A percentile compares a stretch with the other conserved stretches of the same genome.
phyloP scores from a whole-genome alignment of 1,140 invertebrate species.

The Hermetia illucens region DNA sequence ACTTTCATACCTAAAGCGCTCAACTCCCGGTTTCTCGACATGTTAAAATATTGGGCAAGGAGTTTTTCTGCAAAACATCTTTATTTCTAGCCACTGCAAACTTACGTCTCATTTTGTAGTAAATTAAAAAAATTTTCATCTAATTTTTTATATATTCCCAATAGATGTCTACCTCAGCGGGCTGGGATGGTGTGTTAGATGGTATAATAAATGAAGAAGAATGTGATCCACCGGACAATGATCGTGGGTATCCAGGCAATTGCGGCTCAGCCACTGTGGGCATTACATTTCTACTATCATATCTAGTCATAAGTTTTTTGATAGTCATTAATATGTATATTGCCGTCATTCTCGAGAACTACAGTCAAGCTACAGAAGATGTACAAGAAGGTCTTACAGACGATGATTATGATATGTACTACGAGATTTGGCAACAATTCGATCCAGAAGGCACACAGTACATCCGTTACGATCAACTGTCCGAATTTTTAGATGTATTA shows the following conservation, averaged over 20 bases:
- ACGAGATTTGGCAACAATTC: slow-evolving; percentile 98
- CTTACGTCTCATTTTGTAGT: not conserved
- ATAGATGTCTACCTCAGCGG: slow-evolving; percentile 95
- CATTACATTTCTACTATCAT: slow-evolving; percentile 87
- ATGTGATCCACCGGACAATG: slow-evolving; percentile 73
- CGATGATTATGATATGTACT: slow-evolving; percentile 99
- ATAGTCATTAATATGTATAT: slow-evolving; percentile 99
- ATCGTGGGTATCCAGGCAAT: slow-evolving; percentile 74
- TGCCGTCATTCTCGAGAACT: slow-evolving; percentile 97
- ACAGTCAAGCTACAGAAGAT: slow-evolving; percentile 94
- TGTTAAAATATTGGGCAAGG: too few relatives aligned
- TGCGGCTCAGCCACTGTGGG: slow-evolving; percentile 87
- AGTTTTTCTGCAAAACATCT: too few relatives aligned
- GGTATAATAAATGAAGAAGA: slow-evolving; percentile 93
- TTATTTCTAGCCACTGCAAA: too few relatives aligned
- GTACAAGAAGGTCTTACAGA: slow-evolving; percentile 96
- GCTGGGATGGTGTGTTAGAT: slow-evolving; percentile 91
- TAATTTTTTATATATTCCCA: not conserved
- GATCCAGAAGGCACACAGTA: slow-evolving; percentile 96
- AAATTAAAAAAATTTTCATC: not conserved
- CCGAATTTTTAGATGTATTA: slow-evolving; percentile 87
- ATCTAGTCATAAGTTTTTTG: slow-evolving; percentile 94
- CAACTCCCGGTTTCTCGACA: too few relatives aligned
- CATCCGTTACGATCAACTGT: slow-evolving; percentile 83
- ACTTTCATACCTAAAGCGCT: too few relatives aligned